A percentile compares a stretch with the other conserved stretches of the same genome.
These are phyloP conservation scores for Laticauda laticaudata DNA, from an alignment of 2,113 vertebrate genomes.

Conservation along the genomic window DNA sequence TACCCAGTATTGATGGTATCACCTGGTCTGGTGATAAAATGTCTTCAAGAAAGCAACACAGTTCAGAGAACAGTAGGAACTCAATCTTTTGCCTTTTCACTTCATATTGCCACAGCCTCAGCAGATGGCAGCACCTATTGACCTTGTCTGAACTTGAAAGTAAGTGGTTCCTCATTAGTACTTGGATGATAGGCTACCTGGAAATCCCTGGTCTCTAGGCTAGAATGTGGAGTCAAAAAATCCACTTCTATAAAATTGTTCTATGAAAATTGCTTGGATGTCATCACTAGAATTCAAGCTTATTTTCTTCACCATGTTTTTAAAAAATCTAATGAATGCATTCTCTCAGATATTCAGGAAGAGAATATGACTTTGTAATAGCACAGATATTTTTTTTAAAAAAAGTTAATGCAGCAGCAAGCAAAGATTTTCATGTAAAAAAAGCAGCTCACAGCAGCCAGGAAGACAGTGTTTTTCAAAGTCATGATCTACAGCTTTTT, in stretches of 20 bases:
- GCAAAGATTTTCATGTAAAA: slow-evolving; percentile 59
- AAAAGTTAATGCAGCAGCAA: slow-evolving; percentile 41
- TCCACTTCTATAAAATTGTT: background rate
- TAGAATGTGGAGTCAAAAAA: background rate
- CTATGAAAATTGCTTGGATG: background rate
- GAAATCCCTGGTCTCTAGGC: background rate
- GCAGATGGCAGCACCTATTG: background rate
- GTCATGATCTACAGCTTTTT: slow-evolving; percentile 55
- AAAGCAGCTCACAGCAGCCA: slow-evolving; percentile 67
- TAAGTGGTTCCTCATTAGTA: background rate
- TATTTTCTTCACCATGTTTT: background rate
- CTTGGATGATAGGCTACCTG: background rate
- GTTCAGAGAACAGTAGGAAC: background rate
- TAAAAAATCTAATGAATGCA: background rate
- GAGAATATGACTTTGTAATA: background rate
- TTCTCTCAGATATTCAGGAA: background rate
- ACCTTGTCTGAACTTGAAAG: background rate
- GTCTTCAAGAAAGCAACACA: background rate
- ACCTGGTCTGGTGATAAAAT: background rate
- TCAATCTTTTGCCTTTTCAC: background rate
- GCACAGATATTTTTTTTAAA: background rate
- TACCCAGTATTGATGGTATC: background rate
- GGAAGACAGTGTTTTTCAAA: slow-evolving; percentile 55
- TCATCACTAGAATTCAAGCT: background rate
- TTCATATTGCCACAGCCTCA: background rate